Evolutionary conservation across 2,888 invertebrate genomes (phyloP).

Genomic region (Cybosia mesomella): DNA sequence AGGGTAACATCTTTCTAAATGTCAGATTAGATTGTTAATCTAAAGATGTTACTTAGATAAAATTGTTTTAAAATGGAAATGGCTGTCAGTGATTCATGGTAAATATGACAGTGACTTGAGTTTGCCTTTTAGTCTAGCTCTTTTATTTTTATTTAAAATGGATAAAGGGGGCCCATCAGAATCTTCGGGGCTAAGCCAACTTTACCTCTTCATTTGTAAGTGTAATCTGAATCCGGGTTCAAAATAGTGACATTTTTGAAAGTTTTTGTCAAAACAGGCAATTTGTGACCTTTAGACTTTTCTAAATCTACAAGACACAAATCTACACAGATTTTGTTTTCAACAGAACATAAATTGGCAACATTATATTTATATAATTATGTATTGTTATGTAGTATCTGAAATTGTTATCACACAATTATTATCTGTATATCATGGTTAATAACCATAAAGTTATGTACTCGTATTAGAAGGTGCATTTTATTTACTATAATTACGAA

Average conservation of each 20-base stretch:
- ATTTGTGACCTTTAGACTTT: too few relatives aligned
- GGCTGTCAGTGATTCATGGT: background rate
- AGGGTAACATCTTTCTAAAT: background rate
- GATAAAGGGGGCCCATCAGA: background rate
- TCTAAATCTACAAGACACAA: too few relatives aligned
- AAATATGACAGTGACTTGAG: background rate
- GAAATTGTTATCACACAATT: background rate
- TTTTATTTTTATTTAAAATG: too few relatives aligned
- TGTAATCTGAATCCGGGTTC: too few relatives aligned
- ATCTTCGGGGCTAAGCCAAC: background rate
- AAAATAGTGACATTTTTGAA: too few relatives aligned
- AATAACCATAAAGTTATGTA: background rate
- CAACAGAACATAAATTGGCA: background rate
- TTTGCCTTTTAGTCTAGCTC: background rate
- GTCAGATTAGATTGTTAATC: background rate
- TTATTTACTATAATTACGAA: background rate
- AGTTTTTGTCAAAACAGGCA: too few relatives aligned
- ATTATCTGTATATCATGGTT: background rate
- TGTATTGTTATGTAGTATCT: background rate
- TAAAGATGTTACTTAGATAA: background rate
- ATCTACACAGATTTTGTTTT: background rate
- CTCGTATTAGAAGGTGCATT: background rate
- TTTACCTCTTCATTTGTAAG: too few relatives aligned
- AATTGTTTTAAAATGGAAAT: background rate
- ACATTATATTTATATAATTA: background rate